Base-by-base conservation (phyloP, 2,797 vertebrate species). In the Clamator glandarius region DNA sequence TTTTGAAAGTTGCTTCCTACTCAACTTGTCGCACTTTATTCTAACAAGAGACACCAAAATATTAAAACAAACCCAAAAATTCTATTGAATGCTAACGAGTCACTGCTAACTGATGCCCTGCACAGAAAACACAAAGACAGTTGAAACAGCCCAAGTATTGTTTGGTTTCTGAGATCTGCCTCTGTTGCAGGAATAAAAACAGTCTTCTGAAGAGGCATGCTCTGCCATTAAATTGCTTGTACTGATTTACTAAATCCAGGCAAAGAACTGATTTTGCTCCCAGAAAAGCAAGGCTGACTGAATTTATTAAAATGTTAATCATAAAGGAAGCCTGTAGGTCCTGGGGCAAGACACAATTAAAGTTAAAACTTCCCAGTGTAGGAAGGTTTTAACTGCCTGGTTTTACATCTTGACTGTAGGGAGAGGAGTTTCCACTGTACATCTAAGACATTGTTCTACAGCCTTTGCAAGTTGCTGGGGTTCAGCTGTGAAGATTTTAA, bases 401-500 rank as follows among this genome's bases (percentile, higher is more conserved):
- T 96, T 97, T 95, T 91, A 90, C 90, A 66, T 77, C 90, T 91
- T 95, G 79, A 88, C 97, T 95, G 91, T 83, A 84, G 74, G 62
- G 93, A 85, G 82, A 93, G 88, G 88, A 82, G 84, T 94, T 96
- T 90, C 74, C 81, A 91, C 96, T 96, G 96, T 93, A 95, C 62
- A 52, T 94, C 84, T 85, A 84, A 91, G 81, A 94, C 97, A 94
- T 97, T 96, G 95, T 97, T 96, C 86, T 70, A 59, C 86, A 84
- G 95, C 90, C 81, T 96, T 95, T 91, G 93, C 94, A 93, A 96
- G 96, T 96, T 96, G 95, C 96, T 95, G 86, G 39, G 87, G 87
- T 97, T 98, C 97, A 94, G 93, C 96, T 95, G 96, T 72, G 36
- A 92, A 97, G 97, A 97, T 96, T 97, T 96, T 97, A 96, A 98